phyloP scores from a whole-genome alignment of 2,797 vertebrate genomes.

The Lindbergichthys nudifrons region DNA sequence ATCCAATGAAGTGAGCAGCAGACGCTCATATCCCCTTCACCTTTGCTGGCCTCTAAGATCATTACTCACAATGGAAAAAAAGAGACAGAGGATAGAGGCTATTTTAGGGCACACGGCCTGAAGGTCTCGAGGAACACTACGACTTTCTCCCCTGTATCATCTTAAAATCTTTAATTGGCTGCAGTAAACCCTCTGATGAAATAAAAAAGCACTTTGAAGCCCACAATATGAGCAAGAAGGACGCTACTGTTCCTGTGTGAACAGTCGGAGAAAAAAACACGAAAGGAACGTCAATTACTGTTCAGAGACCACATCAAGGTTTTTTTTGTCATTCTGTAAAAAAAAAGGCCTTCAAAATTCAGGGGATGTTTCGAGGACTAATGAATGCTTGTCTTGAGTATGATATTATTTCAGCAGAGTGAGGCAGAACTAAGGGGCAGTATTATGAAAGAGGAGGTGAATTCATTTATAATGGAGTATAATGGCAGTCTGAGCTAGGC shows the following conservation, averaged over 20 bases:
- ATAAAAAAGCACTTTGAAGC: constrained; percentile 77
- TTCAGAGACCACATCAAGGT: constrained; percentile 62
- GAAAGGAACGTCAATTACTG: constrained; percentile 63
- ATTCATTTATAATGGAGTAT: constrained; percentile 75
- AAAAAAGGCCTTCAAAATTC: constrained; percentile 78
- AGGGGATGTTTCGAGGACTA: constrained; percentile 75
- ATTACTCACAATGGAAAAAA: constrained; percentile 71
- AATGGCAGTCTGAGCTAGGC: constrained; percentile 53
- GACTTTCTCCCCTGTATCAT: constrained; percentile 69
- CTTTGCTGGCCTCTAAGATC: constrained; percentile 73
- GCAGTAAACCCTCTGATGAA: constrained; percentile 79
- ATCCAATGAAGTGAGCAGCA: constrained; percentile 68
- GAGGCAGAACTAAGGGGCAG: constrained; percentile 69
- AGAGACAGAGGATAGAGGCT: constrained; percentile 63
- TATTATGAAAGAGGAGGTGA: constrained; percentile 69
- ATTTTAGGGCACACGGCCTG: constrained; percentile 67
- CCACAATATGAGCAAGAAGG: constrained; percentile 66
- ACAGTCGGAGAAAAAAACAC: neutral
- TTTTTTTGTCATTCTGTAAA: constrained; percentile 72
- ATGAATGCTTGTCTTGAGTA: constrained; percentile 75
- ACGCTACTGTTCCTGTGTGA: constrained; percentile 49
- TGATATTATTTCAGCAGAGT: constrained; percentile 79
- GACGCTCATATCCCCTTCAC: constrained; percentile 67
- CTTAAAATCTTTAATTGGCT: constrained; percentile 82
- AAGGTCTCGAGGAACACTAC: constrained; percentile 70